phyloP scores from a whole-genome alignment of 2,888 invertebrate species.

The Agrochola circellaris region DNA sequence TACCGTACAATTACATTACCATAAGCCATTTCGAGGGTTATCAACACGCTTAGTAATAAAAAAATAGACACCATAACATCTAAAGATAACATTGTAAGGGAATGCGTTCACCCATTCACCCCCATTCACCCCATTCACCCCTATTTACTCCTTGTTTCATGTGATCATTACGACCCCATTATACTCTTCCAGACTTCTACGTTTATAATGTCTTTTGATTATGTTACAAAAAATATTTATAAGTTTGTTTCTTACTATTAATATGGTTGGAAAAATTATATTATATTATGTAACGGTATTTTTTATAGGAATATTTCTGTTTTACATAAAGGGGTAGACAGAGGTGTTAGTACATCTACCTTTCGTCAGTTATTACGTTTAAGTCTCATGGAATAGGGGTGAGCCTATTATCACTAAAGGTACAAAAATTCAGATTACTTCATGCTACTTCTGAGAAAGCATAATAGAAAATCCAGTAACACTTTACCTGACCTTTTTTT shows the following conservation, averaged over 20 bases:
- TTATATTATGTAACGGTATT: background rate
- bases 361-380: background rate
- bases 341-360: background rate
- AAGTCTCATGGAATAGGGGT: background rate
- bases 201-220: conserved; percentile 50
- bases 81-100: conserved; percentile 15
- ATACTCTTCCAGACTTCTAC: conserved; percentile 50
- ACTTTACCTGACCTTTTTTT: too few relatives aligned
- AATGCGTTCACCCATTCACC: conserved; percentile 37
- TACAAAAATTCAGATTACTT: background rate
- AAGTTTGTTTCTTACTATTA: conserved; percentile 17
- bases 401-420: background rate
- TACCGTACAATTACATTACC: background rate
- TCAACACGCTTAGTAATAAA: conserved; percentile 31
- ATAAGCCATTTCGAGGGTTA: conserved; percentile 21
- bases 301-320: background rate
- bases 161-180: conserved; percentile 53
- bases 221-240: conserved; percentile 43
- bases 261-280: background rate
- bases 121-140: conserved; percentile 25
- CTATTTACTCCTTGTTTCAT: conserved; percentile 30
- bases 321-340: background rate
- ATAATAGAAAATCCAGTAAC: too few relatives aligned
- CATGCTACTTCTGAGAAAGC: background rate
- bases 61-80: conserved; percentile 21